phyloP scores from a whole-genome alignment of 2,797 vertebrate species.

The Enteromius trimaculatus region DNA sequence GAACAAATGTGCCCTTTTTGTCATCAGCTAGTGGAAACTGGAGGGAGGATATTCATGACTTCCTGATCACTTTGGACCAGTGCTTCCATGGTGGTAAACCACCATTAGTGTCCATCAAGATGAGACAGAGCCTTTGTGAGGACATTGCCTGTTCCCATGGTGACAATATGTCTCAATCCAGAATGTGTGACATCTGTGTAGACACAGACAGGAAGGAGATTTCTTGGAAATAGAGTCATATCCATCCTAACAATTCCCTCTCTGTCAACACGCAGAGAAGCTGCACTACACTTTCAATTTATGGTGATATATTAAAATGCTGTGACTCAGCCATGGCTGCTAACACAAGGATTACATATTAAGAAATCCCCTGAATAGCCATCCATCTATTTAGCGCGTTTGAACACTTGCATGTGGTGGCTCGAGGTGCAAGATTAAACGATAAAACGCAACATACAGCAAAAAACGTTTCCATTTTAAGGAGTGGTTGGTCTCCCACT shows the following conservation, averaged over 20 bases:
- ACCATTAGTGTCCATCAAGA: slow-evolving; percentile 29
- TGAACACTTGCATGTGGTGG: slow-evolving; percentile 12
- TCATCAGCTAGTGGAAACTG: slow-evolving; percentile 24
- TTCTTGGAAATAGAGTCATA: slow-evolving; percentile 50
- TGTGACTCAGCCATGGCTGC: slow-evolving; percentile 12
- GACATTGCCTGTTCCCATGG: slow-evolving; percentile 56
- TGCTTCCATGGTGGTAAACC: slow-evolving; percentile 31
- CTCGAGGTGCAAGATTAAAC: not conserved
- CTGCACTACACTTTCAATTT: slow-evolving; percentile 4
- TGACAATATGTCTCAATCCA: slow-evolving; percentile 50
- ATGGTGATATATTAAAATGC: not conserved
- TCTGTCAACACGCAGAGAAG: slow-evolving; percentile 5
- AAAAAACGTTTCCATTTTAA: slow-evolving; percentile 62
- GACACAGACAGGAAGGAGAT: slow-evolving; percentile 38
- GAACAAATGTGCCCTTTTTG: slow-evolving; percentile 18
- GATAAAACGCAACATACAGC: slow-evolving; percentile 40
- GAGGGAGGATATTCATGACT: slow-evolving; percentile 35
- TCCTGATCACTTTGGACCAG: slow-evolving; percentile 49
- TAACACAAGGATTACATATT: not conserved
- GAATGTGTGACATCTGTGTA: slow-evolving; percentile 57
- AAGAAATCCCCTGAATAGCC: slow-evolving; percentile 11
- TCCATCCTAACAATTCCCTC: slow-evolving; percentile 34
- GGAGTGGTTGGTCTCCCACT: slow-evolving; percentile 57
- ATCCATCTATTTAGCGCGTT: not conserved
- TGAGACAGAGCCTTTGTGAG: slow-evolving; percentile 41